phyloP scores from a whole-genome alignment of 2,888 invertebrate genomes.

The Agapetus fuscipes region DNA sequence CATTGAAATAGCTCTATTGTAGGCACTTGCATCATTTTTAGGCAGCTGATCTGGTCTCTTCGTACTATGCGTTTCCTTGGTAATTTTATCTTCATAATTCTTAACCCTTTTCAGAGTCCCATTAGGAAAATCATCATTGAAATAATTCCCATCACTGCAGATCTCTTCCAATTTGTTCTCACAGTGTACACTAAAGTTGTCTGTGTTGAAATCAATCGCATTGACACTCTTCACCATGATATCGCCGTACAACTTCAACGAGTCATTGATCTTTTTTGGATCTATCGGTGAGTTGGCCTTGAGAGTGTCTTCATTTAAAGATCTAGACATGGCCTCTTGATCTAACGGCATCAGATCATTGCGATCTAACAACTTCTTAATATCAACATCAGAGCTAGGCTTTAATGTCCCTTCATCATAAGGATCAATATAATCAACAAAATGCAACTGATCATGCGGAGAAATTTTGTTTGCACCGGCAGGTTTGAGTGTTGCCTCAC shows the following conservation, averaged over 20 bases:
- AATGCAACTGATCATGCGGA: slow-evolving; percentile 12
- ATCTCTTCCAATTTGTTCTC: slow-evolving; percentile 23
- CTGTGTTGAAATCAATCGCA: slow-evolving; percentile 27
- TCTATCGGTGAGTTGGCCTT: slow-evolving; percentile 38
- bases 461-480: slow-evolving; percentile 10
- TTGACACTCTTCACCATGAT: slow-evolving; percentile 34
- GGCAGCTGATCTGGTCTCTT: slow-evolving; percentile 12
- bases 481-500: slow-evolving; percentile 16
- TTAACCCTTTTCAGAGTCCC: slow-evolving; percentile 19
- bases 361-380: slow-evolving; percentile 18
- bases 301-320: slow-evolving; percentile 30
- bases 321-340: slow-evolving; percentile 28
- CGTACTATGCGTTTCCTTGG: slow-evolving; percentile 11
- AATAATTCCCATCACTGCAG: slow-evolving; percentile 12
- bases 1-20: slow-evolving; percentile 32
- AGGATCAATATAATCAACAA: slow-evolving; percentile 7
- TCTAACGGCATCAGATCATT: slow-evolving; percentile 21
- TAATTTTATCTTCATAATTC: slow-evolving; percentile 20
- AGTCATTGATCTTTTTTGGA: slow-evolving; percentile 38
- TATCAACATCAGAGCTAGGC: slow-evolving; percentile 17
- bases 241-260: slow-evolving; percentile 34
- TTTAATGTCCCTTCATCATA: slow-evolving; percentile 19
- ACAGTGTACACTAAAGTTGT: slow-evolving; percentile 19
- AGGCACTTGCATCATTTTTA: slow-evolving; percentile 23
- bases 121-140: slow-evolving; percentile 17